Evolutionary conservation across 2,888 invertebrate species (phyloP), one percentile per base, ranked within the genome.

Genomic region (Tribolium freemani): DNA sequence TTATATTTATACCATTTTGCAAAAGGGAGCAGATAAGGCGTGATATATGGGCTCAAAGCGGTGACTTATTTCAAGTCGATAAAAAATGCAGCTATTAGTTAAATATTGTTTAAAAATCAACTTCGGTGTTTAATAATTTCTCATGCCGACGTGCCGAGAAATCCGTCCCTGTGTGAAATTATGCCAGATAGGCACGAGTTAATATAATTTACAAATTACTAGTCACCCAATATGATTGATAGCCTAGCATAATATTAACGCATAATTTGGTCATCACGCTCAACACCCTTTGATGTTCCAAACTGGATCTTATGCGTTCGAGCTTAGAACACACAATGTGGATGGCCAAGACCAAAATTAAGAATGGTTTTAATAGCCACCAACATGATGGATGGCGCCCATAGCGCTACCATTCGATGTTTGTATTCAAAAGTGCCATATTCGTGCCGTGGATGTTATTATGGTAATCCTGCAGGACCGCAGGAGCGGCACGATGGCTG

Each of bases 171-270:
- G 21, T 21, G 21, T 21, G 3, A 21, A 21, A 21, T 68, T 57
- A 58, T 44, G 51, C 69, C 51, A 69, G 57, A 46, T 50, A 58
- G 58, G 58, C 69, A 69, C 69, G 69, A 69, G 69, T 69, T 69
- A 58, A 60, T 58, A 69, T 69, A 69, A 61, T 63, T 70, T 70
- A 70, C 61, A 70, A 70, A 70, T 70, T 70, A 63, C 63, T 63
- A 70, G 69, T 70, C 69, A 70, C 69, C 63, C 44, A 69, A 70
- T 63, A 70, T 63, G 69, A 70, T 70, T 70, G 69, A 70, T 70
- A 70, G 69, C 54, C 63, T 16, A 53, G 61, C 69, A 61, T 61
- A 69, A 61, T 54, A 69, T 69, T 69, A 69, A 54, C 53, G 45
- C 21, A 63, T 70, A 70, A 70, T 70, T 70, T 45, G 61, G 56